Evolutionary conservation across 2,113 vertebrate genomes (phyloP).

Genomic region (Labeo catla): DNA sequence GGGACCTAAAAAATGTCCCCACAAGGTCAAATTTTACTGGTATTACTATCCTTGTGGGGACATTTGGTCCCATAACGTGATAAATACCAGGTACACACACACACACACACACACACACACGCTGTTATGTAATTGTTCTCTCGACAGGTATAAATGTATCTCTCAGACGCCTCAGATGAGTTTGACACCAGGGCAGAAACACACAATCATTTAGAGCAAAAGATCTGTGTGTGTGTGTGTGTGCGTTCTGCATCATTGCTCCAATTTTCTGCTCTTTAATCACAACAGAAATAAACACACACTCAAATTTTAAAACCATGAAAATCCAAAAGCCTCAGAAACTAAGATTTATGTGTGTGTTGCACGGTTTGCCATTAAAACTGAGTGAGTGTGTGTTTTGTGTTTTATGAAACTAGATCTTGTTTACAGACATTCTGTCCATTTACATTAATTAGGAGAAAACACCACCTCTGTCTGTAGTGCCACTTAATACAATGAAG

Average conservation of each 20-base stretch:
- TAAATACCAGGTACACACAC: no score
- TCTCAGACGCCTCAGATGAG: slow-evolving; percentile 3
- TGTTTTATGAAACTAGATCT: no score
- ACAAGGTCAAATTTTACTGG: no score
- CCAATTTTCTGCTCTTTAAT: neutral
- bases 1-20: no score
- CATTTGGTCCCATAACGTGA: no score
- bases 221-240: neutral
- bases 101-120: no score
- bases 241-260: neutral
- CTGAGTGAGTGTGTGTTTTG: no score
- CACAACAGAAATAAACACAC: no score
- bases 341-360: neutral
- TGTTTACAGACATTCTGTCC: no score
- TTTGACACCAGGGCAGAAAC: slow-evolving; percentile 9
- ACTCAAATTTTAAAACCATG: neutral
- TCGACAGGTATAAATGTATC: slow-evolving; percentile 16
- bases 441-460: no score
- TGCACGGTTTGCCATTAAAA: neutral
- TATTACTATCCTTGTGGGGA: no score
- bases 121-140: neutral
- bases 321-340: neutral
- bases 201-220: neutral
- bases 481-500: no score
- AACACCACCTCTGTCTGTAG: neutral